phyloP scores from a whole-genome alignment of 2,888 invertebrate genomes.

The Tachina fera region DNA sequence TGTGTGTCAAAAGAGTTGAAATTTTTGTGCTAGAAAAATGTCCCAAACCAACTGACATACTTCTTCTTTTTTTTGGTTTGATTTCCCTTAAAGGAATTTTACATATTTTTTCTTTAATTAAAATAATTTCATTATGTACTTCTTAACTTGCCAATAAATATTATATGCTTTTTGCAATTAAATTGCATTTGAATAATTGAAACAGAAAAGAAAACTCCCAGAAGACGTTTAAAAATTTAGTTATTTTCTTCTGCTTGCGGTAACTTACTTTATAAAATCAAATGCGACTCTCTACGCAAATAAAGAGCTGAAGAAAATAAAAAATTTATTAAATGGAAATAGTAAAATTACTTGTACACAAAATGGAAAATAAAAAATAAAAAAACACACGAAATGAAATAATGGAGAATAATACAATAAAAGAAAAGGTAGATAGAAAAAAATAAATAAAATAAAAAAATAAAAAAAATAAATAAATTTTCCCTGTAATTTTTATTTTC shows the following conservation, averaged over 20 bases:
- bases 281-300: slow-evolving; percentile 35
- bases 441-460: slow-evolving; percentile 32
- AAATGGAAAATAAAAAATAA: slow-evolving; percentile 33
- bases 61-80: slow-evolving; percentile 20
- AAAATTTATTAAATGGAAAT: slow-evolving; percentile 42
- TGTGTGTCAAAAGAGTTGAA: not conserved
- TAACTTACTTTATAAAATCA: slow-evolving; percentile 25
- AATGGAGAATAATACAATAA: slow-evolving; percentile 53
- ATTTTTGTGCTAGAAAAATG: not conserved
- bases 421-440: not conserved
- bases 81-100: not conserved
- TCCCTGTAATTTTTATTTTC: slow-evolving; percentile 36
- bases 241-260: slow-evolving; percentile 7
- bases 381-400: slow-evolving; percentile 43
- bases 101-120: slow-evolving; percentile 29
- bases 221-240: slow-evolving; percentile 28
- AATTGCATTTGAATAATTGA: slow-evolving; percentile 49
- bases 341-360: slow-evolving; percentile 23
- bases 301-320: slow-evolving; percentile 39
- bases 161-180: slow-evolving; percentile 33
- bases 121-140: slow-evolving; percentile 44
- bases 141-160: slow-evolving; percentile 23
- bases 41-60: slow-evolving; percentile 43
- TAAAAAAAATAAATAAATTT: slow-evolving; percentile 43
- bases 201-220: slow-evolving; percentile 26